phyloP scores from a whole-genome alignment of 2,113 vertebrate species.

The Hucho hucho region DNA sequence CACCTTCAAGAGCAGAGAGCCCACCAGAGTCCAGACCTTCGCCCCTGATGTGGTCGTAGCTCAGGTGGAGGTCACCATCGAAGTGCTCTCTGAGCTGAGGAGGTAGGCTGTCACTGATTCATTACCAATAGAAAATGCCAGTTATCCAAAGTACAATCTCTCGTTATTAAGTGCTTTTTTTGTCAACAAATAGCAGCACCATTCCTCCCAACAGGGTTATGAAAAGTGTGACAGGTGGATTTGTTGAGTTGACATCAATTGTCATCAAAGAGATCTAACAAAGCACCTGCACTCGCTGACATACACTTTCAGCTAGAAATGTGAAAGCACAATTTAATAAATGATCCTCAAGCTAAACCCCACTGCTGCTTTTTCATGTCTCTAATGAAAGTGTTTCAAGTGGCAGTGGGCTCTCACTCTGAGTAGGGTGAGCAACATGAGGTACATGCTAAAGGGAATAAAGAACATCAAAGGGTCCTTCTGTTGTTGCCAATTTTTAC shows the following conservation, averaged over 20 bases:
- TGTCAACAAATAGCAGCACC: not conserved
- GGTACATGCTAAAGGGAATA: not conserved
- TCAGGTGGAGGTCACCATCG: not conserved
- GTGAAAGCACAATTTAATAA: not conserved
- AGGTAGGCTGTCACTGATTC: conserved; percentile 34
- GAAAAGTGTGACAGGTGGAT: not conserved
- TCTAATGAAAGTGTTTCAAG: conserved; percentile 18
- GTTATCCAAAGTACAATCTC: not conserved
- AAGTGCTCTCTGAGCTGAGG: conserved; percentile 8
- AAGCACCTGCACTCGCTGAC: not conserved
- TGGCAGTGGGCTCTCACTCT: conserved; percentile 10
- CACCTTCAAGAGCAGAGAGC: conserved; percentile 49
- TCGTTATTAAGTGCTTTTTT: not conserved
- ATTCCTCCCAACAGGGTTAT: not conserved
- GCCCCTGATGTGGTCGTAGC: conserved; percentile 21
- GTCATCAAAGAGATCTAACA: not conserved
- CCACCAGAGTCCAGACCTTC: conserved; percentile 47
- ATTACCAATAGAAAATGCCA: not conserved
- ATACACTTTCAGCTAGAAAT: not conserved
- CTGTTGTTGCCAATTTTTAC: not conserved
- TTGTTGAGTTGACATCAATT: not conserved
- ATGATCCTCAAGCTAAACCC: not conserved
- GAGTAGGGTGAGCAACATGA: not conserved
- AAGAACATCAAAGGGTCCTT: not conserved
- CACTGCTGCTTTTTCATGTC: conserved; percentile 21